Conservation (phyloP, 1,140 invertebrate genomes). For the Mya arenaria region DNA sequence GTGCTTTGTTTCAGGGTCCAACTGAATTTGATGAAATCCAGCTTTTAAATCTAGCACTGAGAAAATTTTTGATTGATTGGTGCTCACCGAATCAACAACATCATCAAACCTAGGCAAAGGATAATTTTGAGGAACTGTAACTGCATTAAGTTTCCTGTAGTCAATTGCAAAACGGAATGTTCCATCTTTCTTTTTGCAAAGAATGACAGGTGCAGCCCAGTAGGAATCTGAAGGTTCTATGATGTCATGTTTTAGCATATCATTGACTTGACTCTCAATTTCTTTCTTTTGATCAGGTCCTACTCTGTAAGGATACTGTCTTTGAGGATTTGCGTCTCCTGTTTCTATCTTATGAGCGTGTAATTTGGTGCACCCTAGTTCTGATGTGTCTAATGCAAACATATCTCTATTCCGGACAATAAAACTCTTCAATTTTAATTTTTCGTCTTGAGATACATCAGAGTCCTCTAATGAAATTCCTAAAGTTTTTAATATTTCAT, state of each 20-base stretch:
- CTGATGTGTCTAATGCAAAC: slow-evolving; percentile 36
- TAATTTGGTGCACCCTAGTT: slow-evolving; percentile 46
- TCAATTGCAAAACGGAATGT: slow-evolving; percentile 58
- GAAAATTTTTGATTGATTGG: slow-evolving; percentile 46
- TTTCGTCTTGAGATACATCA: neutral
- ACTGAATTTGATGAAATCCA: slow-evolving; percentile 62
- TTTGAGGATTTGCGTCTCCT: slow-evolving; percentile 35
- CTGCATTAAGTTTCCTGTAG: slow-evolving; percentile 57
- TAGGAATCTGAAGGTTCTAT: slow-evolving; percentile 52
- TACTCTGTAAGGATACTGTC: slow-evolving; percentile 42
- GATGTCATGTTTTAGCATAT: slow-evolving; percentile 58
- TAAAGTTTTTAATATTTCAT: neutral
- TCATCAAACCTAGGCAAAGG: slow-evolving; percentile 48
- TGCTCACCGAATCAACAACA: slow-evolving; percentile 54
- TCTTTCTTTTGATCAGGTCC: slow-evolving; percentile 32
- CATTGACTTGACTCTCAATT: slow-evolving; percentile 45
- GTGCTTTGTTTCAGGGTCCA: slow-evolving; percentile 54
- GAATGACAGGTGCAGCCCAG: slow-evolving; percentile 59
- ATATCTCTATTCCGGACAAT: slow-evolving; percentile 14
- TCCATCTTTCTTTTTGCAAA: slow-evolving; percentile 56
- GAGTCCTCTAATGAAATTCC: slow-evolving; percentile 2
- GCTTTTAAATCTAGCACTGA: slow-evolving; percentile 53
- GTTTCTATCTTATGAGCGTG: slow-evolving; percentile 52
- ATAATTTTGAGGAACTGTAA: slow-evolving; percentile 48
- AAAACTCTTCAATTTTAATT: slow-evolving; percentile 2